phyloP scores from a whole-genome alignment of 1,140 invertebrate species.

The Bombyx mandarina region DNA sequence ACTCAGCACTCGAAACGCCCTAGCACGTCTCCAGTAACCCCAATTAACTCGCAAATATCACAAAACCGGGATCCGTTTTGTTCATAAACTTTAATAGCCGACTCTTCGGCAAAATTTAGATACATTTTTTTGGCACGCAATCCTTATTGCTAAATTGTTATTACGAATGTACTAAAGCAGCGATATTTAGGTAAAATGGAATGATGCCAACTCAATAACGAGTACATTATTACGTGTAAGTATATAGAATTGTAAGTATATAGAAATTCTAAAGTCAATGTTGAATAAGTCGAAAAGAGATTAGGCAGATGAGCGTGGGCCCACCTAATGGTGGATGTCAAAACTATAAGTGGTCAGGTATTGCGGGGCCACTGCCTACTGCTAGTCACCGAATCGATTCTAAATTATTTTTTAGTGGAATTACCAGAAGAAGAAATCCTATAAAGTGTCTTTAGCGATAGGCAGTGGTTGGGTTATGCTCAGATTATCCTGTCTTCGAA shows the following conservation, averaged over 20 bases:
- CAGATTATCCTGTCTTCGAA: too few species aligned
- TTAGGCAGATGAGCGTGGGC: background rate
- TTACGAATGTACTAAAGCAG: constrained; percentile 23
- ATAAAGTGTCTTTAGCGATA: too few species aligned
- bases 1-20: constrained; percentile 17
- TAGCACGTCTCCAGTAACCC: constrained; percentile 15
- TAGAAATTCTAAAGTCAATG: constrained; percentile 17
- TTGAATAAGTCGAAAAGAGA: constrained; percentile 16
- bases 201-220: constrained; percentile 36
- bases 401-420: too few species aligned
- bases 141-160: constrained; percentile 23
- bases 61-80: background rate
- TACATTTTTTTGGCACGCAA: constrained; percentile 21
- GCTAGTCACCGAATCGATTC: too few species aligned
- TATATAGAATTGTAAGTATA: constrained; percentile 15
- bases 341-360: too few species aligned
- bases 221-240: constrained; percentile 16
- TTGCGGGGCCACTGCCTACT: too few species aligned
- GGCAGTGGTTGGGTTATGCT: too few species aligned
- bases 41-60: constrained; percentile 20
- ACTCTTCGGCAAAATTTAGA: constrained; percentile 4
- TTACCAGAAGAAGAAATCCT: too few species aligned
- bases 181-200: constrained; percentile 36
- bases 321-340: too few species aligned
- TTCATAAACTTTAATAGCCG: background rate